Evolutionary conservation across 2,113 vertebrate species (phyloP).

Genomic region (Cephalopterus ornatus): DNA sequence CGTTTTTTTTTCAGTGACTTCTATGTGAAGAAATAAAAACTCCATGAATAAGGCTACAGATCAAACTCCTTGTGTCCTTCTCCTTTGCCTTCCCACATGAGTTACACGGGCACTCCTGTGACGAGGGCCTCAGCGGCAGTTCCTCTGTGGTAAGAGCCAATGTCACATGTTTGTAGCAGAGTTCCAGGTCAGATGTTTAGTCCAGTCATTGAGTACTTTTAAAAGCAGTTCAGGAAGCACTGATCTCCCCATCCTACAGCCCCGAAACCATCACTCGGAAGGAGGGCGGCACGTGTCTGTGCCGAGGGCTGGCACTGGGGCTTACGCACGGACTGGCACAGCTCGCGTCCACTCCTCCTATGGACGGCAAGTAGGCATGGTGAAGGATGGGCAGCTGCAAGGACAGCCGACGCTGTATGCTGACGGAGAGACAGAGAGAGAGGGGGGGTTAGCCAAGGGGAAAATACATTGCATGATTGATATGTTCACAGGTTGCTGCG

Average conservation of each 20-base stretch:
- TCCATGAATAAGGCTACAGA: conserved; percentile 90
- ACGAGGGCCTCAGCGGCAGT: conserved; percentile 52
- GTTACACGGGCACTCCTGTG: conserved; percentile 50
- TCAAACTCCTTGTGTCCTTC: conserved; percentile 78
- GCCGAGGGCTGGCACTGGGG: conserved; percentile 93
- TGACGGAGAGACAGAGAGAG: conserved; percentile 52
- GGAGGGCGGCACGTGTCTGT: conserved; percentile 97
- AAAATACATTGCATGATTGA: rapidly evolving
- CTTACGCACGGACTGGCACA: conserved; percentile 94
- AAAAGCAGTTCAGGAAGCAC: conserved; percentile 77
- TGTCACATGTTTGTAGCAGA: conserved; percentile 68
- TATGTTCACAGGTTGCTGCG: background rate
- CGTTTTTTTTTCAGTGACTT: conserved; percentile 69
- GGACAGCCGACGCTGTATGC: conserved; percentile 97
- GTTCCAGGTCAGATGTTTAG: conserved; percentile 68
- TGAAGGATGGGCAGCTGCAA: conserved; percentile 98
- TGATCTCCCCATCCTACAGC: conserved; percentile 81
- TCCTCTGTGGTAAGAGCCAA: conserved; percentile 64
- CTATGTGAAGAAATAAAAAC: conserved; percentile 78
- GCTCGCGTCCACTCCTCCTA: conserved; percentile 97
- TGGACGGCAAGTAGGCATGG: conserved; percentile 97
- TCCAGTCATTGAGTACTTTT: conserved; percentile 75
- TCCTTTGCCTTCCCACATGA: conserved; percentile 67
- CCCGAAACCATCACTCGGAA: conserved; percentile 99
- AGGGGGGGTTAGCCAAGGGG: background rate